Conservation (phyloP, 1,140 invertebrate genomes). For the Ceratitis capitata region DNA sequence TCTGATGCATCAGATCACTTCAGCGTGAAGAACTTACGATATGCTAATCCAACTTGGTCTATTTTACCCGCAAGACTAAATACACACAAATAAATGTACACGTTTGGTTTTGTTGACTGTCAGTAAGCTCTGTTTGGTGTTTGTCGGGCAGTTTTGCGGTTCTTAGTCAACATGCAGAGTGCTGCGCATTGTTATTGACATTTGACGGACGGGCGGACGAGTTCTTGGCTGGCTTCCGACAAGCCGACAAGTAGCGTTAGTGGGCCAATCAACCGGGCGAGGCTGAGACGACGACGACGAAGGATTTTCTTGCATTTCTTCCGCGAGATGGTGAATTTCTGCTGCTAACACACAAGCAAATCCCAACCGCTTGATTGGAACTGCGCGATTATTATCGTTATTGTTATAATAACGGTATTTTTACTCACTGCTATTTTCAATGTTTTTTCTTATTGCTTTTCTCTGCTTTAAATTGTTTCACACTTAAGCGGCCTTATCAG, state of each 20-base stretch:
- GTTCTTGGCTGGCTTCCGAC: slow-evolving; percentile 15
- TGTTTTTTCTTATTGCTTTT: too few relatives aligned
- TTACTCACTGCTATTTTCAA: neutral
- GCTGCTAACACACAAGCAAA: neutral
- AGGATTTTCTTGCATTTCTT: neutral
- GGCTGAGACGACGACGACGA: neutral
- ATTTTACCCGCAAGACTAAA: too few relatives aligned
- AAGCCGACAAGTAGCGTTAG: neutral
- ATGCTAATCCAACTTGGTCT: too few relatives aligned
- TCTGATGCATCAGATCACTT: too few relatives aligned
- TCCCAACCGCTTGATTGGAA: neutral
- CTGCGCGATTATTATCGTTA: slow-evolving; percentile 4
- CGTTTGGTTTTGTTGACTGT: neutral
- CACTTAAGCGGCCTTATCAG: slow-evolving; percentile 6
- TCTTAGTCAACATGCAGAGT: slow-evolving; percentile 9
- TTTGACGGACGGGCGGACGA: slow-evolving; percentile 4
- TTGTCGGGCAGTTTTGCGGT: slow-evolving; percentile 5
- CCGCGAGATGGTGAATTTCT: neutral
- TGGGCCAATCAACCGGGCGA: neutral
- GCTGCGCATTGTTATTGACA: slow-evolving; percentile 12
- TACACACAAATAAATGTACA: neutral
- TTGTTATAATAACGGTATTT: slow-evolving; percentile 22
- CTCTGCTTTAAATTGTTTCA: neutral
- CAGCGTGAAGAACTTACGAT: too few relatives aligned
- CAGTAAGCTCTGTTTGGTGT: neutral